These are phyloP conservation scores for Echinarachnius parma DNA, from an alignment of 53 echinoderm and acorn worm species.

Conservation along the genomic window DNA sequence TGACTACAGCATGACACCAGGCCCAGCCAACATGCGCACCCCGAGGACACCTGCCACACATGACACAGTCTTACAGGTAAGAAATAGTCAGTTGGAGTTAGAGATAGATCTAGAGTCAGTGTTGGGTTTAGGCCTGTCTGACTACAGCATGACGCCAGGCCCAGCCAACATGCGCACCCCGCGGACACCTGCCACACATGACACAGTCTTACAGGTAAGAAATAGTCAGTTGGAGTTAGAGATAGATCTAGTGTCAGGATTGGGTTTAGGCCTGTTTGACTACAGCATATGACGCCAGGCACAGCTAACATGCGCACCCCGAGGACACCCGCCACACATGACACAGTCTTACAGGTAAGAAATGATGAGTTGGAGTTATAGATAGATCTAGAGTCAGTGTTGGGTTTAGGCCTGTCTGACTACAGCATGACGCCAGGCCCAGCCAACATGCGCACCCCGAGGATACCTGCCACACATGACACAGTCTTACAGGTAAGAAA, in stretches of 20 bases:
- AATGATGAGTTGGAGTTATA: too few species aligned
- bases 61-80: slow-evolving; percentile 91
- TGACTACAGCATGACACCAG: slow-evolving; percentile 88
- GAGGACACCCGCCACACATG: slow-evolving; percentile 80
- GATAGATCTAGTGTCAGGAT: too few species aligned
- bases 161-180: slow-evolving; percentile 81
- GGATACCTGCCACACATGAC: slow-evolving; percentile 86
- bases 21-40: slow-evolving; percentile 74
- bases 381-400: too few species aligned
- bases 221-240: too few species aligned
- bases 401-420: too few species aligned
- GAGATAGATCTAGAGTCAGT: too few species aligned
- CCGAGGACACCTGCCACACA: slow-evolving; percentile 83
- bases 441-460: slow-evolving; percentile 74
- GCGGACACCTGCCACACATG: slow-evolving; percentile 80
- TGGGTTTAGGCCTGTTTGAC: too few species aligned
- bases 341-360: slow-evolving; percentile 85
- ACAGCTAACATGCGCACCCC: slow-evolving; percentile 81
- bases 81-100: too few species aligned
- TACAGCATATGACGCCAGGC: slow-evolving; percentile 86
- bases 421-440: slow-evolving; percentile 87
- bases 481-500: slow-evolving; percentile 83
- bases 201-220: slow-evolving; percentile 85
- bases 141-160: slow-evolving; percentile 86
- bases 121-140: too few species aligned